Percentiles rank a stretch among this genome's conserved stretches.
Evolutionary conservation across 2,113 vertebrate genomes (phyloP).

Genomic region (Phalacrocorax pelagicus): DNA sequence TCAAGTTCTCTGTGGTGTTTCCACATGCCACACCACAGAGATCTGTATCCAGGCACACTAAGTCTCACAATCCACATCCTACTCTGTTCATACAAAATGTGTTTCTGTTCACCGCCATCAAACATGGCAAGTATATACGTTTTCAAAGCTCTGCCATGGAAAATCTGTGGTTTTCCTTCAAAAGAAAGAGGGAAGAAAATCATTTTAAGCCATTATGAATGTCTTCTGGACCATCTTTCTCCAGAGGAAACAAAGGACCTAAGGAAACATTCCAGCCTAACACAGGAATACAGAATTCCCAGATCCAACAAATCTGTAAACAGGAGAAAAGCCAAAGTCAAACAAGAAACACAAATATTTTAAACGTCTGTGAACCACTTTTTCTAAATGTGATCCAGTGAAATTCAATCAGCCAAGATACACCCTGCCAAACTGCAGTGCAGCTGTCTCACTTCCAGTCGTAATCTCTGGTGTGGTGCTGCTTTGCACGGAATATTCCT

Average conservation of each 20-base stretch:
- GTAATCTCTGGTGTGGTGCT: background rate
- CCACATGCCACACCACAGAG: background rate
- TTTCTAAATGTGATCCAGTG: background rate
- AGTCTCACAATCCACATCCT: background rate
- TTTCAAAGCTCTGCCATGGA: background rate
- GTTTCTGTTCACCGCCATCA: background rate
- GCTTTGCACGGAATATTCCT: background rate
- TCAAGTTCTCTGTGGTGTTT: background rate
- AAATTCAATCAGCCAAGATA: background rate
- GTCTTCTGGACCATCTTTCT: background rate
- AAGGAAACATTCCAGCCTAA: background rate
- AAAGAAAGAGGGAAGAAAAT: background rate
- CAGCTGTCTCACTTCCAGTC: background rate
- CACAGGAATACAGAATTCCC: background rate
- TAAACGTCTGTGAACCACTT: background rate
- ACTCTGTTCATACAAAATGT: background rate
- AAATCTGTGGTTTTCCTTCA: background rate
- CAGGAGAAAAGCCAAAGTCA: background rate
- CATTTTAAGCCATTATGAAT: background rate
- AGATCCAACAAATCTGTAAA: background rate
- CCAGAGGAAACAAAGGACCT: background rate
- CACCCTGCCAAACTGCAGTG: background rate
- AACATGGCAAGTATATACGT: fast-evolving
- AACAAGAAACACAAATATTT: background rate
- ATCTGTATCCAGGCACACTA: background rate